Base-by-base conservation (phyloP, 1,140 invertebrate genomes). In the Drosophila repleta region DNA sequence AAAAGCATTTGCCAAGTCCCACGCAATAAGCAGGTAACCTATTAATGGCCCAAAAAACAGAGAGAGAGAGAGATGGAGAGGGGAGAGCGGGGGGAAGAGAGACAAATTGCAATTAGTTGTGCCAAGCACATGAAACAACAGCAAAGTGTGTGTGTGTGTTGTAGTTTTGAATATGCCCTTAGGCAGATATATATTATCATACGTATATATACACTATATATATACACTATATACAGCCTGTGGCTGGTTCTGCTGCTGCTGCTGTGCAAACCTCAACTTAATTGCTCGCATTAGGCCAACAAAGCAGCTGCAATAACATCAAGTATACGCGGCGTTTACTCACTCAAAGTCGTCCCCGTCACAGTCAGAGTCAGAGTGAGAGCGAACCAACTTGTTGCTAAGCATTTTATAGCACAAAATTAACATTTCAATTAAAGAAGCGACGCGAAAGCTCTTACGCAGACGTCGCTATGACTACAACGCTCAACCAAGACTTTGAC, bases 301-400 rank as follows among this genome's bases (percentile, higher is more conserved):
- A 87, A 88, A 60, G 82, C 79, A 83, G 79, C 74, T 85, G 83
- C 71, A 87, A 81, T 82, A 85, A 88, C 68, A 72, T 87, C 66
- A 71, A 81, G 78, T 64, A 85, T 84, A 78, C 82, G 77, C 69
- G 67, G 69, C 39, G 55, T 63, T 39, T 24, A 17, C 64, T 18
- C 49, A 13, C 26, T 2, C 49, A 15, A 4, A 15, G 56, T 64
- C 17, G n/a, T 4, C 20, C 1, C 15, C 5, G 48, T n/a, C 48
- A 8, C 7, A 6, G 55, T 55, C 15, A 6, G 3, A 21, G 48
- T n/a, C 48, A 8, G 2, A 6, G 55, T 55, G 11, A 6, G 3
- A 21, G 39, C 49, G 61, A 57, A 66, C 41, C 18, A 57, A 45
- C 37, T 15, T 8, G n/a, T 26, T 24, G 37, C 53, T 17, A 11